Evolutionary conservation across 2,888 invertebrate species (phyloP).

Genomic region (Lithodes maja): DNA sequence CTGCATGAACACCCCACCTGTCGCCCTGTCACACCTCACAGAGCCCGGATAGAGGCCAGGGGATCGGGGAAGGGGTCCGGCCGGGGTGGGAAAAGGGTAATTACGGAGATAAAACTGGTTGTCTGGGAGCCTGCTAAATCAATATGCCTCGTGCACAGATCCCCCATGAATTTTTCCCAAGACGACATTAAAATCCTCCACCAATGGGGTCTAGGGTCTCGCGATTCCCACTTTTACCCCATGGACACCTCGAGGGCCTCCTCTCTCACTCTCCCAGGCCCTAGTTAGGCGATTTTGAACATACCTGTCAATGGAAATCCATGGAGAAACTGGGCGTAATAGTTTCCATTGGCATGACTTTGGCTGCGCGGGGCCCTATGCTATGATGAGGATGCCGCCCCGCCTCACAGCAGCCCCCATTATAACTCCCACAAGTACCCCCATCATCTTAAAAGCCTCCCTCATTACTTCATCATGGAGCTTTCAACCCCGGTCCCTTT

Average conservation of each 20-base stretch:
- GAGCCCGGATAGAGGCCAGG: not conserved
- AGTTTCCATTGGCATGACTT: constrained; percentile 62
- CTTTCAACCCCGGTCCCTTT: not conserved
- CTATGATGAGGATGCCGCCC: constrained; percentile 18
- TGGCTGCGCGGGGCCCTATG: constrained; percentile 57
- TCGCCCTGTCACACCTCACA: not conserved
- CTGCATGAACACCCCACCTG: constrained; percentile 2
- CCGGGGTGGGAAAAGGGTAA: constrained; percentile 19
- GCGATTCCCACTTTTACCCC: not conserved
- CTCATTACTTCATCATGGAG: not conserved
- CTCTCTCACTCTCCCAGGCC: not conserved
- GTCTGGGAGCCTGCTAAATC: constrained; percentile 36
- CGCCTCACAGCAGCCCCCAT: not conserved
- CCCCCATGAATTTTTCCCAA: constrained; percentile 46
- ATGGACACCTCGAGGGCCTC: not conserved
- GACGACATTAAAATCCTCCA: constrained; percentile 35
- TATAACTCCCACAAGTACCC: not conserved
- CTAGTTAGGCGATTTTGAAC: constrained; percentile 17
- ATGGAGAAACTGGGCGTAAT: constrained; percentile 51
- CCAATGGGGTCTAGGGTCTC: not conserved
- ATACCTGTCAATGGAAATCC: constrained; percentile 63
- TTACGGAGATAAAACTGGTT: not conserved
- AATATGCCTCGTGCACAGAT: constrained; percentile 42
- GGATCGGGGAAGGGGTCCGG: not conserved
- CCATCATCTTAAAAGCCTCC: not conserved